These are phyloP conservation scores for Turdus rufiventris DNA, from an alignment of 2,113 vertebrate genomes.

Conservation along the genomic window DNA sequence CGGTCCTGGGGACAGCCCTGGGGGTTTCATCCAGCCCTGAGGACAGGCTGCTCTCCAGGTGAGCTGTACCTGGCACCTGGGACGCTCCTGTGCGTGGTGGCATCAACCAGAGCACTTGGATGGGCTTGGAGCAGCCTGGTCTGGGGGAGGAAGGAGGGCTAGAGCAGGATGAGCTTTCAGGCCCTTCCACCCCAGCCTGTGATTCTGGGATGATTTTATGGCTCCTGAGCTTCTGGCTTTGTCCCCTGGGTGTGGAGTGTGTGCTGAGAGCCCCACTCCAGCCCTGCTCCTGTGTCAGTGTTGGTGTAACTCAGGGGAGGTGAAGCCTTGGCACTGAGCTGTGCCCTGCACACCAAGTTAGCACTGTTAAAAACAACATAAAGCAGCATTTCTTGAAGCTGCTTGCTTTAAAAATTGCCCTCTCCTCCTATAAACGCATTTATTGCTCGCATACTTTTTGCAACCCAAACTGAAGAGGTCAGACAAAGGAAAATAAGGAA, in stretches of 20 bases:
- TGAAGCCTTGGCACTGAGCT: neutral
- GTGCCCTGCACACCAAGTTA: neutral
- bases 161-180: neutral
- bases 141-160: accelerated
- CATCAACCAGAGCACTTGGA: neutral
- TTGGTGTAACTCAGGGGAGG: neutral
- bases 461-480: neutral
- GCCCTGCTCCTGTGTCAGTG: neutral
- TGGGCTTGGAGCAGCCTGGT: neutral
- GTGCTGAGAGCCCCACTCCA: neutral
- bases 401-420: neutral
- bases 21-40: no score
- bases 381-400: neutral
- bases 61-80: neutral
- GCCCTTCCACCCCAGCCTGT: neutral
- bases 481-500: neutral
- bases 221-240: neutral
- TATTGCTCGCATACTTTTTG: neutral
- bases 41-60: neutral
- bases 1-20: no score
- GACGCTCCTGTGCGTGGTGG: neutral
- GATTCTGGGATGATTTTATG: neutral
- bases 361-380: neutral
- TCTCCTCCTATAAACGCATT: neutral
- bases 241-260: neutral